These are phyloP conservation scores for Notiomystis cincta DNA, from an alignment of 2,113 vertebrate species.

Conservation along the genomic window DNA sequence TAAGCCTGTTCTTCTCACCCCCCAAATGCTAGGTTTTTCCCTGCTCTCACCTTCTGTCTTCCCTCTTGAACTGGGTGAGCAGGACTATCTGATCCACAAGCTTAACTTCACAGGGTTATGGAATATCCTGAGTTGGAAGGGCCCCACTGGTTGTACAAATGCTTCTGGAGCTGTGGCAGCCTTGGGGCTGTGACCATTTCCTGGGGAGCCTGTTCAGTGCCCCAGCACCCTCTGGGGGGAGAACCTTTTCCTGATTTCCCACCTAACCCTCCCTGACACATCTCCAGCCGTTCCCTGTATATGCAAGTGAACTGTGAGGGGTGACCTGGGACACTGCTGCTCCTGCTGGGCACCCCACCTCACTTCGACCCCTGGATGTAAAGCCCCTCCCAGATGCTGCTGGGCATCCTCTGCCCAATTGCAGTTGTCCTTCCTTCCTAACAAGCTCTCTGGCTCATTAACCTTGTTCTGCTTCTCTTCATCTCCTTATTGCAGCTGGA, in stretches of 20 bases:
- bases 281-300: accelerated
- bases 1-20: not conserved
- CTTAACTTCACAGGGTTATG: not conserved
- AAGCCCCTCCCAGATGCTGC: not conserved
- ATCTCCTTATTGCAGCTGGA: not conserved
- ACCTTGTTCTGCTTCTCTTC: not conserved
- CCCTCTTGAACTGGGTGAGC: not conserved
- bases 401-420: not conserved
- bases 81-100: not conserved
- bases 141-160: not conserved
- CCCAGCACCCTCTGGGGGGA: not conserved
- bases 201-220: not conserved
- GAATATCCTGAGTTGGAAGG: not conserved
- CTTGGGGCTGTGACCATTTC: not conserved
- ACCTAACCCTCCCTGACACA: not conserved
- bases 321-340: not conserved
- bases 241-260: not conserved
- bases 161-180: not conserved
- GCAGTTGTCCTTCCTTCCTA: not conserved
- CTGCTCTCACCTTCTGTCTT: not conserved
- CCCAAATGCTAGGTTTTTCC: not conserved
- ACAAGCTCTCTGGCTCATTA: not conserved
- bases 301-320: not conserved
- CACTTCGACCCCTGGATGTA: not conserved
- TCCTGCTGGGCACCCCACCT: not conserved